These are phyloP conservation scores for Lithodes maja DNA, from an alignment of 2,888 invertebrate genomes.

Conservation along the genomic window DNA sequence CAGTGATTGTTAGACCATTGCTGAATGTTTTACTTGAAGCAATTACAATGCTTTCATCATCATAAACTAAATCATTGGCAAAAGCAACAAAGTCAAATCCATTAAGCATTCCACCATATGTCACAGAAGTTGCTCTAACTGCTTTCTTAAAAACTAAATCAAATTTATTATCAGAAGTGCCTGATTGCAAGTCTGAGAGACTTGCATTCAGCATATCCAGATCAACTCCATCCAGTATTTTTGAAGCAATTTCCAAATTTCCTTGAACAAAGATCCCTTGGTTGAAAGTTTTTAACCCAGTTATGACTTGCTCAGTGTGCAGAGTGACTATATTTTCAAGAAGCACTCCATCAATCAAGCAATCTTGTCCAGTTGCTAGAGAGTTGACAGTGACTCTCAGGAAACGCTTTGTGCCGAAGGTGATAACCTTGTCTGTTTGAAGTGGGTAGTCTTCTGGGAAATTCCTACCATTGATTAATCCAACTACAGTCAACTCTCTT, in stretches of 20 bases:
- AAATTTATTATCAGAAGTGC: slow-evolving; percentile 24
- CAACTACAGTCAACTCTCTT: slow-evolving; percentile 28
- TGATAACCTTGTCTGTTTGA: not conserved
- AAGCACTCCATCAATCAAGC: slow-evolving; percentile 32
- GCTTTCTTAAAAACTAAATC: slow-evolving; percentile 27
- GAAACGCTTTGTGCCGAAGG: slow-evolving; percentile 36
- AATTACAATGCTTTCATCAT: slow-evolving; percentile 18
- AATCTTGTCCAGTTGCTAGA: not conserved
- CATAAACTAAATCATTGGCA: slow-evolving; percentile 34
- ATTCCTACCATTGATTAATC: slow-evolving; percentile 34
- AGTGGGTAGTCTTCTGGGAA: slow-evolving; percentile 42
- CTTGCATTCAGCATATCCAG: slow-evolving; percentile 33
- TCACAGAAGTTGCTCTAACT: slow-evolving; percentile 17
- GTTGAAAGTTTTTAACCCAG: slow-evolving; percentile 28
- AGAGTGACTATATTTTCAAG: slow-evolving; percentile 41
- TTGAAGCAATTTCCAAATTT: slow-evolving; percentile 39
- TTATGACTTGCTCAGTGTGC: slow-evolving; percentile 37
- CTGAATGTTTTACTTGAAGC: slow-evolving; percentile 37
- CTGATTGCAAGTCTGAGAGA: not conserved
- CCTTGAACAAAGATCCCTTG: slow-evolving; percentile 38
- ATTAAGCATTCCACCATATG: slow-evolving; percentile 31
- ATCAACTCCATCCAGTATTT: slow-evolving; percentile 45
- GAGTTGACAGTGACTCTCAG: not conserved
- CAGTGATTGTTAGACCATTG: slow-evolving; percentile 4
- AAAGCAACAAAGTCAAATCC: slow-evolving; percentile 16